Evolutionary conservation across 2,888 invertebrate genomes (phyloP).

Genomic region (Thyatira batis): DNA sequence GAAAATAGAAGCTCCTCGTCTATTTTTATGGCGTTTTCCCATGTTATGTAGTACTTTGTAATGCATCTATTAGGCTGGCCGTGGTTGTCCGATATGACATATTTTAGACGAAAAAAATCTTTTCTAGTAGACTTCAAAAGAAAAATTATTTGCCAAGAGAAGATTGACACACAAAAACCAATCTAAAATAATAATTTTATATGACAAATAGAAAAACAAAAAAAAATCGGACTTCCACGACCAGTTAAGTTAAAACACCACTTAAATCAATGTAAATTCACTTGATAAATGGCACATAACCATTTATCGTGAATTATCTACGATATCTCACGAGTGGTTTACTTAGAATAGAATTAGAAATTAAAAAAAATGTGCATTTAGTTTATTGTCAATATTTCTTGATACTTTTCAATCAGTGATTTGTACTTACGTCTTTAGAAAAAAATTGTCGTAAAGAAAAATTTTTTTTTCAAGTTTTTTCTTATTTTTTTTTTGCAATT

Average conservation of each 20-base stretch:
- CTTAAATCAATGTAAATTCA: not conserved
- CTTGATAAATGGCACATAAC: not conserved
- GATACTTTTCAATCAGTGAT: conserved; percentile 3
- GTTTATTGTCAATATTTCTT: not conserved
- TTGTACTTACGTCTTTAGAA: not conserved
- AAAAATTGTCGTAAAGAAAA: not conserved
- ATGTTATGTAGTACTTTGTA: conserved; percentile 50
- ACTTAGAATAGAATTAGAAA: not conserved
- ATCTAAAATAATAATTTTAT: not conserved
- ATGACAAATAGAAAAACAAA: not conserved
- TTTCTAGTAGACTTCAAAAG: no score
- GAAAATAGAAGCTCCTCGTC: conserved; percentile 30
- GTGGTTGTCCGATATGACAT: not conserved
- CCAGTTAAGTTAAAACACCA: not conserved
- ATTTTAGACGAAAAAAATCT: no score
- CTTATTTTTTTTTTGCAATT: conserved; percentile 48
- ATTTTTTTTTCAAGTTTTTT: not conserved
- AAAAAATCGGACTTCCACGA: not conserved
- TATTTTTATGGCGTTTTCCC: conserved; percentile 32
- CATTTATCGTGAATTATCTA: not conserved
- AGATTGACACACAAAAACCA: no score
- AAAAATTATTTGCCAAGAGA: not conserved
- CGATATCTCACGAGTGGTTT: not conserved
- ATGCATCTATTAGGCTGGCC: conserved; percentile 29
- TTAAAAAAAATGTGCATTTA: conserved; percentile 1